Evolutionary conservation across 2,797 vertebrate species (phyloP), one percentile per base, ranked within the genome.

Genomic region (Sebastes goodei): DNA sequence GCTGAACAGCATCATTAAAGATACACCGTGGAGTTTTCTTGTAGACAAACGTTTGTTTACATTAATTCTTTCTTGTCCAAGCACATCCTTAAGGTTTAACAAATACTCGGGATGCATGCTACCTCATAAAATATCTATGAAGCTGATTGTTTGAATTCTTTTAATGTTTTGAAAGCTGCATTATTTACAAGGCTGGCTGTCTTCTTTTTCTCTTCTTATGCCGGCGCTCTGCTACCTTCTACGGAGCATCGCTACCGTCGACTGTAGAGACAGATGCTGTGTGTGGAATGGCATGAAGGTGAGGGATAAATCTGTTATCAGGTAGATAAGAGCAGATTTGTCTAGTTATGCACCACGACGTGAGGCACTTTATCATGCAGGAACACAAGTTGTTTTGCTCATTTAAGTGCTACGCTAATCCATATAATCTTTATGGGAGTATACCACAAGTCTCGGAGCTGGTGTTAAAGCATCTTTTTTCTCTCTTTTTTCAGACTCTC

Each of bases 1-100:
- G 25, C 53, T 64, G 81, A 73, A 56, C 72, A 38, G 77, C 35
- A 71, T 82, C 55, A 80, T 76, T 76, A 63, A 63, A 82, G 33
- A 53, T 5, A 67, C 30, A 70, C 29, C 6, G 8, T 6, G 15
- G 38, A 4, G 55, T 55, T 32, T 53, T 42, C 21, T 49, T 32
- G 10, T 11, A 65, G 71, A 61, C 33, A 65, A 66, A 64, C 11
- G 12, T 33, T 49, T 70, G 30, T 78, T 71, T 64, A 65, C 57
- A 52, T 60, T 14, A n/a, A 55, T 1, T 25, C 46, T 29, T 30
- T 76, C 23, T 59, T 17, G 10, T 62, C 25, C 25, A 25, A 71
- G 55, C 56, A 25, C 15, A 49, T 57, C 29, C n/a, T 66, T 20
- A 11, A 30, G 38, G 56, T 33, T 14, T 11, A 56, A 66, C 2